Evolutionary conservation across 2,888 invertebrate genomes (phyloP).

Genomic region (Ophioninae sp.): DNA sequence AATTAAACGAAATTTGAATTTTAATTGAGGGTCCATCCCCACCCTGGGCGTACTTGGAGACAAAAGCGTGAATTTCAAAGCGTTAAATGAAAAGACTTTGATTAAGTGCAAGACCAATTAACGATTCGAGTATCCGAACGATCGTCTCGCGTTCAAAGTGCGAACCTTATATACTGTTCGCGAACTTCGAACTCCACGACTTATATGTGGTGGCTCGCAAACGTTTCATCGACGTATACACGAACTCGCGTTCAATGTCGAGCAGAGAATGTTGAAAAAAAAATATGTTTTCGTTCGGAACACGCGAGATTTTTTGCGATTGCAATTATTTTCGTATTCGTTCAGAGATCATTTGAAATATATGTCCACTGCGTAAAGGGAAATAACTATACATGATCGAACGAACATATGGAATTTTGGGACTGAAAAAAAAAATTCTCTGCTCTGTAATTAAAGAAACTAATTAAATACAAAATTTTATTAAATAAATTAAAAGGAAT

Average conservation of each 20-base stretch:
- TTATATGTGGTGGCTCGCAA: constrained; percentile 13
- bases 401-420: too few species aligned
- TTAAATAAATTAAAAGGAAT: too few species aligned
- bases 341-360: too few species aligned
- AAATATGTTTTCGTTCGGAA: constrained; percentile 4
- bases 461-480: too few species aligned
- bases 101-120: constrained; percentile 39
- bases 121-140: constrained; percentile 48
- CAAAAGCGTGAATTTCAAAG: neutral
- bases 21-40: too few species aligned
- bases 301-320: neutral
- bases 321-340: neutral
- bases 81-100: neutral
- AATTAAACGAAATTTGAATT: too few species aligned
- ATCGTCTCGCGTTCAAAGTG: constrained; percentile 53
- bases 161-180: constrained; percentile 37
- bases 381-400: too few species aligned
- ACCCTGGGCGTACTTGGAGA: neutral
- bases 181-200: constrained; percentile 55
- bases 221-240: constrained; percentile 22
- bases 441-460: too few species aligned
- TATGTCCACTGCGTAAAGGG: too few species aligned
- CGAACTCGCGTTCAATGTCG: constrained; percentile 14
- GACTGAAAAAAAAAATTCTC: too few species aligned
- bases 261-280: neutral